Evolutionary conservation across 2,113 vertebrate species (phyloP), one percentile per base, ranked within the genome.

Genomic region (Dunckerocampus dactyliophorus): DNA sequence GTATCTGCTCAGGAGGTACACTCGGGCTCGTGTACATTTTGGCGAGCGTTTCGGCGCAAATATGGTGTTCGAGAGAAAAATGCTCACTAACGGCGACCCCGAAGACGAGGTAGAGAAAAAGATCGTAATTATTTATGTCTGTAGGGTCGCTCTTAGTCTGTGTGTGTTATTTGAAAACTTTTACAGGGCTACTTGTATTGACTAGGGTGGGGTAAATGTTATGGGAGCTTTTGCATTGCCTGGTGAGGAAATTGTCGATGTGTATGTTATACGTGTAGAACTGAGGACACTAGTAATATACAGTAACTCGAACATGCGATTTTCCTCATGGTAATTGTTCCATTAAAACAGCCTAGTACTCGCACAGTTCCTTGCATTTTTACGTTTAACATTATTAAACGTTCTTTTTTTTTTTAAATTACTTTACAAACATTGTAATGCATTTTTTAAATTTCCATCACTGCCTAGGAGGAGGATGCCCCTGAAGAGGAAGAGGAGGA

Each of bases 21-120:
- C 3, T 16, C 0, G 46, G 15, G 6, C 1, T 47, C 4, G 3
- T 1, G 22, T 76, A 45, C 21, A 52, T 49, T 37, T 21, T 9
- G 0, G 3, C n/a, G 15, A 0, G 8, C 48, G 63, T 53, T 80
- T 72, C 2, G 21, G 1, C 9, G 22, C n/a, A 2, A 17, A 45
- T 59, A 88, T 90, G 85, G 88, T 69, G 62, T 85, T 84, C 15
- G 85, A 89, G 50, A 74, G 58, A 39, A 88, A 89, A 39, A 88
- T 84, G 85, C 58, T 88, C 64, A 71, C 74, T 0, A 51, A 77
- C 55, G 86, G 69, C 8, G 86, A 89, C 20, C 86, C 87, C 8
- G 89, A 89, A 1, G 83, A 87, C 0, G 82, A 89, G 88, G 87
- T 89, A 76, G 6, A 6, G 19, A 28, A 54, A 48, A 12, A 5